A percentile compares a stretch with the other conserved stretches of the same genome.
These are phyloP conservation scores for Heliconius hermathena DNA, from an alignment of 1,140 invertebrate genomes.

Conservation along the genomic window DNA sequence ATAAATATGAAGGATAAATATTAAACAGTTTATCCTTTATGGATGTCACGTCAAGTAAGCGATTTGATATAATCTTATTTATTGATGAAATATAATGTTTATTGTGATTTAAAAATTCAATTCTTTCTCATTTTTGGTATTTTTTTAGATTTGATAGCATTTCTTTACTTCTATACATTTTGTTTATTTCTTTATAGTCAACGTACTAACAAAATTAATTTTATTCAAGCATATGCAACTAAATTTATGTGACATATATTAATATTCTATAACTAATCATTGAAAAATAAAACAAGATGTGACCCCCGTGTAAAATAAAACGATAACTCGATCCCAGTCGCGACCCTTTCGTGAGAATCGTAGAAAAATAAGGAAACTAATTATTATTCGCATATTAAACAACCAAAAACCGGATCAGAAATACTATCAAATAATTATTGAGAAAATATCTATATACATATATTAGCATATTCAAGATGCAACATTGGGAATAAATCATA, in stretches of 20 bases:
- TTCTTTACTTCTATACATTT: not conserved
- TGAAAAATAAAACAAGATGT: constrained; percentile 34
- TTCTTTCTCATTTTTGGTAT: not conserved
- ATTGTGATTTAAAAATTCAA: not conserved
- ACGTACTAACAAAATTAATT: not conserved
- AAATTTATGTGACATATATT: not conserved
- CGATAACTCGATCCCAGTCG: constrained; percentile 34
- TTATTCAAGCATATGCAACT: not conserved
- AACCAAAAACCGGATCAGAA: constrained; percentile 56
- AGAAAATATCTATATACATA: constrained; percentile 50
- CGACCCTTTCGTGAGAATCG: constrained; percentile 68
- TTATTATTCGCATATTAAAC: constrained; percentile 78
- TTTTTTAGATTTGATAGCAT: not conserved
- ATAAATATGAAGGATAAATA: constrained; percentile 14
- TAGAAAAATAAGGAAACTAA: constrained; percentile 65
- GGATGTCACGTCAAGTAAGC: not conserved
- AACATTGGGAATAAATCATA: constrained; percentile 67
- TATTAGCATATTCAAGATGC: constrained; percentile 65
- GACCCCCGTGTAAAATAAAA: constrained; percentile 37
- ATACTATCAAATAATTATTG: constrained; percentile 72
- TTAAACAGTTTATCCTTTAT: constrained; percentile 14
- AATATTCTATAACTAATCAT: constrained; percentile 28
- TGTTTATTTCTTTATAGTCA: no score
- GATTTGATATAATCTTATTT: constrained; percentile 13
- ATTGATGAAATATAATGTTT: not conserved